Conservation (phyloP, 2,888 invertebrate genomes). For the Unio pictorum region DNA sequence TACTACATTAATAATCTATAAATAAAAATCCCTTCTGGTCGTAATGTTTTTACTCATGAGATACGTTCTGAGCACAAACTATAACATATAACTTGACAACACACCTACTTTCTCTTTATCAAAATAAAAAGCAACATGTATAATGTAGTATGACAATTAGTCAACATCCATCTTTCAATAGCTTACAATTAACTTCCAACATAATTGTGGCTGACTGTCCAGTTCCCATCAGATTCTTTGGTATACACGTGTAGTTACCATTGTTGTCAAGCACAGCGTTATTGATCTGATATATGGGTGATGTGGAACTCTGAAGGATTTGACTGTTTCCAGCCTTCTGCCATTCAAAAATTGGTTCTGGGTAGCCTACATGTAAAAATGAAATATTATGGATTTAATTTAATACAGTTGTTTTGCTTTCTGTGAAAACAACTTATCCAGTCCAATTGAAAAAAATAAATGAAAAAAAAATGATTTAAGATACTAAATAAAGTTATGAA, state of each 20-base stretch:
- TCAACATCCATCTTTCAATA: neutral
- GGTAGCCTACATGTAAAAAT: constrained; percentile 34
- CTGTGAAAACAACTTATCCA: neutral
- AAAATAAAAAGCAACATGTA: too few relatives aligned
- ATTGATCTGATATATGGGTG: constrained; percentile 30
- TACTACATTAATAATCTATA: too few relatives aligned
- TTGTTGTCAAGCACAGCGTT: constrained; percentile 45
- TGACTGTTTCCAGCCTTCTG: constrained; percentile 25
- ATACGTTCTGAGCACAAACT: too few relatives aligned
- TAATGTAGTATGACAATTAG: too few relatives aligned
- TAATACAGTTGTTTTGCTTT: neutral
- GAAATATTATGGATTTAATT: neutral
- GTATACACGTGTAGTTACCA: constrained; percentile 58
- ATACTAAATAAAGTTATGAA: too few relatives aligned
- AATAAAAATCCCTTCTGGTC: too few relatives aligned
- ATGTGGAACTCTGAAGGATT: constrained; percentile 25
- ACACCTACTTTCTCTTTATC: too few relatives aligned
- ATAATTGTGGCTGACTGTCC: constrained; percentile 41
- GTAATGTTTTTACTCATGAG: too few relatives aligned
- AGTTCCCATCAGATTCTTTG: constrained; percentile 49
- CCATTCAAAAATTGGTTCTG: constrained; percentile 51
- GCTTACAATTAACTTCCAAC: constrained; percentile 57
- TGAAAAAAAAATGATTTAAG: too few relatives aligned
- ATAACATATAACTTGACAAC: too few relatives aligned
- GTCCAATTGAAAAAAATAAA: too few relatives aligned